These are phyloP conservation scores for Pollicipes pollicipes DNA, from an alignment of 1,140 invertebrate genomes.

Conservation along the genomic window DNA sequence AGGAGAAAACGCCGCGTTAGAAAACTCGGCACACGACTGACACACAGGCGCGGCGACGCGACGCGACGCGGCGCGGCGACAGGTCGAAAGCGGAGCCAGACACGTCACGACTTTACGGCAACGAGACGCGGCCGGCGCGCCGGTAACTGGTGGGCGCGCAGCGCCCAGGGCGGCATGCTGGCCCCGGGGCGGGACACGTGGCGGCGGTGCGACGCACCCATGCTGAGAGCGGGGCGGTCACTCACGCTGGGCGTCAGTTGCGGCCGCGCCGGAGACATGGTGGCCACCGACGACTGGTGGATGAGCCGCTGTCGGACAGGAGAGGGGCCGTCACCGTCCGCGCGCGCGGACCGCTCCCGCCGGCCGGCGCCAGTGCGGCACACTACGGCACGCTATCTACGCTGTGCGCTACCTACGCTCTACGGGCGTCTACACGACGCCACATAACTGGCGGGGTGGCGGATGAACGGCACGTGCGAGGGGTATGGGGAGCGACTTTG, in stretches of 20 bases:
- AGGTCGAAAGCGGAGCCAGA: not conserved
- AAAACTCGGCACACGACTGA: not conserved
- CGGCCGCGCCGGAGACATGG: constrained; percentile 4
- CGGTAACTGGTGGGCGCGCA: no score
- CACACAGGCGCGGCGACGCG: not conserved
- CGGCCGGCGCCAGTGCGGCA: no score
- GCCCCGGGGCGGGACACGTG: no score
- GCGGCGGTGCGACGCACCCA: not conserved
- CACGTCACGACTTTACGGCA: not conserved
- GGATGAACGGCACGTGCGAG: no score
- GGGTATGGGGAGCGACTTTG: no score
- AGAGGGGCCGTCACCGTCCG: no score
- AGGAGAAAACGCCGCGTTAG: not conserved
- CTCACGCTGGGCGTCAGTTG: not conserved
- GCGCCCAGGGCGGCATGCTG: not conserved
- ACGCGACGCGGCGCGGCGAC: not conserved
- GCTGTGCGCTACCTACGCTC: no score
- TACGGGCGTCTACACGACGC: no score
- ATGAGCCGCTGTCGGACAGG: not conserved
- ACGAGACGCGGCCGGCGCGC: no score
- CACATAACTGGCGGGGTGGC: no score
- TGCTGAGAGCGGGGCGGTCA: not conserved
- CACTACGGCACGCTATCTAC: no score
- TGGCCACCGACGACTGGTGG: constrained; percentile 4
- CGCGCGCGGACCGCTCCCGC: no score